Base-by-base conservation (phyloP, 2,888 invertebrate genomes). In the Pollenia amentaria region DNA sequence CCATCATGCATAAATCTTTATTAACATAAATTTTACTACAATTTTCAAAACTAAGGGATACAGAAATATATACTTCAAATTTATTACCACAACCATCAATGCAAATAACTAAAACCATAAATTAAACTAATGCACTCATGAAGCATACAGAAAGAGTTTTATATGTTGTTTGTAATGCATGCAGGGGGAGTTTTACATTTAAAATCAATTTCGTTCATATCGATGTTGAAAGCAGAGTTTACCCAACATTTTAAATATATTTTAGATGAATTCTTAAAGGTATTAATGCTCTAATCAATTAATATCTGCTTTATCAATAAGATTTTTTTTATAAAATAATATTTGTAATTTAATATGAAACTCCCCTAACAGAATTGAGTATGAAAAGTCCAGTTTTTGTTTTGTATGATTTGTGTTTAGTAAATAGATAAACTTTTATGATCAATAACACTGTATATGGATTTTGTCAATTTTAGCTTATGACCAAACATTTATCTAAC, bases 361-460 rank as follows among this genome's bases (percentile, higher is more conserved):
- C 12, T 46, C 21, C 57, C 16, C 11, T 72, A 10, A n/a, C 9
- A 14, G 42, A 40, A 44, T 40, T 16, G 16, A 29, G 4, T 29
- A 6, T 6, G 29, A 14, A 72, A 42, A 42, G 10, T 14, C 29
- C 10, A 38, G 7, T 38, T 48, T 16, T n/a, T 8, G 21, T 21
- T 29, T n/a, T 48, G 18, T 40, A 12, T 48, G 18, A 4, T 18
- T 10, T 78, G 12, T 46, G 57, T 18, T 67, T 67, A 40, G 46
- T 38, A 46, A 57, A 40, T 65, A 77, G 46, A 77, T 77, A 67
- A 78, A 78, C 18, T 48, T 57, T 69, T 46, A 67, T 67, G 46
- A 46, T 67, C 77, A 55, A 46, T 48, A 67, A 67, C 38, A 57
- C 51, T 55, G 11, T 46, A 62, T 18, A 51, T 42, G 62, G 40